A percentile compares a stretch with the other conserved stretches of the same genome.
phyloP scores from a whole-genome alignment of 2,888 invertebrate genomes.

The Tipula helvola region DNA sequence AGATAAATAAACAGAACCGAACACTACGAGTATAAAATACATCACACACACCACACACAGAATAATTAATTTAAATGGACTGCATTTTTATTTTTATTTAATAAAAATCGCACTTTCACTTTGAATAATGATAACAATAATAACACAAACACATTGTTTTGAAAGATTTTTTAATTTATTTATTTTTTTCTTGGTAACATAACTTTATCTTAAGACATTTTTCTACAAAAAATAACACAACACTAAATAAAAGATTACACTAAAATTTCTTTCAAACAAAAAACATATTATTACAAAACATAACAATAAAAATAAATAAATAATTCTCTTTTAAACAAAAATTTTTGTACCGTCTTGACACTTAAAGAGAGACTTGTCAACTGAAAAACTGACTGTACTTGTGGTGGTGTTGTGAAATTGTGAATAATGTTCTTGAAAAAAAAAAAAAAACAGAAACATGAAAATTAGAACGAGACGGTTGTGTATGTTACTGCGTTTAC shows the following conservation, averaged over 20 bases:
- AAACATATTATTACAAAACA: neutral
- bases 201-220: neutral
- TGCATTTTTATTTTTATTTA: neutral
- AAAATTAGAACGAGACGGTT: neutral
- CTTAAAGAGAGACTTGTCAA: neutral
- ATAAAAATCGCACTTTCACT: neutral
- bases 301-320: neutral
- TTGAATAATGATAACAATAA: neutral
- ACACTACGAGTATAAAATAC: neutral
- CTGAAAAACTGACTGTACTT: neutral
- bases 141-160: neutral
- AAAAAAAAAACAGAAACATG: neutral
- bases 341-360: neutral
- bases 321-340: neutral
- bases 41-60: neutral
- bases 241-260: neutral
- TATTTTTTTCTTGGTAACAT: neutral
- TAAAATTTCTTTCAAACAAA: neutral
- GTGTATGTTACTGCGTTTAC: neutral
- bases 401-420: too few species aligned
- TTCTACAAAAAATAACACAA: neutral
- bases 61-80: neutral
- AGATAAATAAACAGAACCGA: slow-evolving; percentile 16
- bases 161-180: neutral
- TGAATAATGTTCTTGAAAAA: neutral